A percentile compares a stretch with the other conserved stretches of the same genome.
Evolutionary conservation across 2,797 vertebrate genomes (phyloP).

Genomic region (Schizothorax lantsangensis): DNA sequence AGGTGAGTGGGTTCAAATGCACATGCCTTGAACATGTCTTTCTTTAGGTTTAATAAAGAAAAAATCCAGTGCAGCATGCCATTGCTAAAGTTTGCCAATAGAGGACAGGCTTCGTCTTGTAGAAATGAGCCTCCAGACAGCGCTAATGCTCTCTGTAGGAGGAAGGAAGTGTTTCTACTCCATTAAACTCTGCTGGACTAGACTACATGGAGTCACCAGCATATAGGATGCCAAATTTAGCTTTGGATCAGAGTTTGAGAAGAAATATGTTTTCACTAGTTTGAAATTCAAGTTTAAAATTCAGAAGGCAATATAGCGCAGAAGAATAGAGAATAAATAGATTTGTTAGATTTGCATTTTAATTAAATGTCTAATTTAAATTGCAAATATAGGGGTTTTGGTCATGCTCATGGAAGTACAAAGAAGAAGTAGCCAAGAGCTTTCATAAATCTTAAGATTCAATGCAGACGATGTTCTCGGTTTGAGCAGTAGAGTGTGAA

Average conservation of each 20-base stretch:
- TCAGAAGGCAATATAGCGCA: neutral
- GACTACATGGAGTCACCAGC: neutral
- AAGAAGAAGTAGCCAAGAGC: neutral
- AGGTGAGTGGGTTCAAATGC: slow-evolving; percentile 48
- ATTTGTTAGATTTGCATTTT: neutral
- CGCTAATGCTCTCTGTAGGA: no score
- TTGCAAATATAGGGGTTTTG: neutral
- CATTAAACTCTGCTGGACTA: neutral
- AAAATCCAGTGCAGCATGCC: slow-evolving; percentile 3
- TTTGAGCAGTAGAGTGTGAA: neutral
- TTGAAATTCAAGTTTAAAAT: neutral
- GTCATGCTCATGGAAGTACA: neutral
- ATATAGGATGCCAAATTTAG: neutral
- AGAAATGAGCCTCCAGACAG: neutral
- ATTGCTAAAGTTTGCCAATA: slow-evolving; percentile 32
- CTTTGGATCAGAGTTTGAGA: neutral
- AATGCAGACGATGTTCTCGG: neutral
- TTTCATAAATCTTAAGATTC: neutral
- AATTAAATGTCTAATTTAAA: neutral
- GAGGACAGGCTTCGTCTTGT: slow-evolving; percentile 33
- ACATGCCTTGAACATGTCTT: neutral
- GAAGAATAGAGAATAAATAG: neutral
- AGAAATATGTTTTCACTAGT: no score
- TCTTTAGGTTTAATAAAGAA: neutral
- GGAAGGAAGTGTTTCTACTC: slow-evolving; percentile 15